Evolutionary conservation across 2,113 vertebrate species (phyloP).

Genomic region (Boulengeromyrus knoepffleri): DNA sequence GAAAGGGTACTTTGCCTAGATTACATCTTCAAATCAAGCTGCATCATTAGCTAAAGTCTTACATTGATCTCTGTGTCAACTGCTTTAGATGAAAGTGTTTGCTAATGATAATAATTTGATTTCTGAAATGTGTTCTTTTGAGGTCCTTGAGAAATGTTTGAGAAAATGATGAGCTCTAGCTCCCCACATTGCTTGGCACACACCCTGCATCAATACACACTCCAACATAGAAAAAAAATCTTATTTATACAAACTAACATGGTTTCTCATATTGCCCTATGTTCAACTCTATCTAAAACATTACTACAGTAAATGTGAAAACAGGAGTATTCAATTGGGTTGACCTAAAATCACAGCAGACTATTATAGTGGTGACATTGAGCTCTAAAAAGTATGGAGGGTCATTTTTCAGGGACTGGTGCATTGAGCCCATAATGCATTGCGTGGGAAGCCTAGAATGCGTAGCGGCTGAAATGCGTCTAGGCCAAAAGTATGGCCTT

Average conservation of each 20-base stretch:
- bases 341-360: neutral
- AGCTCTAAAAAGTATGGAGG: neutral
- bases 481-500: too few relatives aligned
- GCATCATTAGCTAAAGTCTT: neutral
- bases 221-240: neutral
- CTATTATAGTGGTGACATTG: neutral
- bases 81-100: neutral
- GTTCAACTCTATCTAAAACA: neutral
- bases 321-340: neutral
- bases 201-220: neutral
- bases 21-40: constrained; percentile 3
- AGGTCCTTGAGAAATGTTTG: neutral
- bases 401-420: neutral
- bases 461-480: neutral
- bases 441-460: neutral
- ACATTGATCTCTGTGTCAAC: neutral
- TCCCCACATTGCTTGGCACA: neutral
- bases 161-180: neutral
- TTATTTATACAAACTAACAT: neutral
- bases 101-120: constrained; percentile 1
- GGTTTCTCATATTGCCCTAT: neutral
- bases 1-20: neutral
- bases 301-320: neutral
- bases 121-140: neutral
- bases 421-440: neutral